Conservation (phyloP, 2,888 invertebrate genomes). For the Abscondita cerata region DNA sequence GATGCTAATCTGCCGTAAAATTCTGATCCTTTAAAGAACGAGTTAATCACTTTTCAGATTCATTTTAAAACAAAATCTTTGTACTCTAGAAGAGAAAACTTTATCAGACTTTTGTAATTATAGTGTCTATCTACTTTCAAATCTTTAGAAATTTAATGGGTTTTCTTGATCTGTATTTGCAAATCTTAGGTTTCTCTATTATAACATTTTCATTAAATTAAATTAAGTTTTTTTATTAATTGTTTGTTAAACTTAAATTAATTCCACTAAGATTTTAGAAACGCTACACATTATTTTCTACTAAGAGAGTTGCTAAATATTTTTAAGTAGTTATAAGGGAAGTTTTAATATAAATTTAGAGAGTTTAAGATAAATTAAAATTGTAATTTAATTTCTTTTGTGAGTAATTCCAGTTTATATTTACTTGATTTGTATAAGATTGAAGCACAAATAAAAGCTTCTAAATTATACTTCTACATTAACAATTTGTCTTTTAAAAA, state of each 20-base stretch:
- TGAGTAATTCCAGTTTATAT: neutral
- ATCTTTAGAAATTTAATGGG: conserved; percentile 13
- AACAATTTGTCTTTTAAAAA: no score
- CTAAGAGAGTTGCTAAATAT: neutral
- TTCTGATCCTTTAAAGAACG: conserved; percentile 7
- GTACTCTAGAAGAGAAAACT: conserved; percentile 8
- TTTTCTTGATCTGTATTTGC: conserved; percentile 7
- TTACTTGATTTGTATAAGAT: conserved; percentile 2
- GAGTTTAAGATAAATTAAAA: neutral
- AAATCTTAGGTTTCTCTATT: conserved; percentile 12
- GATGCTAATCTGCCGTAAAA: conserved; percentile 11
- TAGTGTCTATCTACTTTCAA: conserved; percentile 14
- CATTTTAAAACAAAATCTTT: conserved; percentile 12
- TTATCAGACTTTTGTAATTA: conserved; percentile 14
- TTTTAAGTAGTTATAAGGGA: conserved; percentile 1
- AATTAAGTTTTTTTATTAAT: no score
- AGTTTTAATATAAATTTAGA: conserved; percentile 4
- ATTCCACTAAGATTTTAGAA: no score
- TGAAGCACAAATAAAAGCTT: neutral
- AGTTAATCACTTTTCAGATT: conserved; percentile 11
- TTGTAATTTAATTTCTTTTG: conserved; percentile 1
- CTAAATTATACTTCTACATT: no score
- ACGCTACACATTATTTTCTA: no score
- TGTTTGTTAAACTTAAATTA: no score
- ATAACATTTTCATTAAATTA: conserved; percentile 8